Evolutionary conservation across 2,888 invertebrate species (phyloP), one percentile per base, ranked within the genome.

Genomic region (Ophion ventricosus): DNA sequence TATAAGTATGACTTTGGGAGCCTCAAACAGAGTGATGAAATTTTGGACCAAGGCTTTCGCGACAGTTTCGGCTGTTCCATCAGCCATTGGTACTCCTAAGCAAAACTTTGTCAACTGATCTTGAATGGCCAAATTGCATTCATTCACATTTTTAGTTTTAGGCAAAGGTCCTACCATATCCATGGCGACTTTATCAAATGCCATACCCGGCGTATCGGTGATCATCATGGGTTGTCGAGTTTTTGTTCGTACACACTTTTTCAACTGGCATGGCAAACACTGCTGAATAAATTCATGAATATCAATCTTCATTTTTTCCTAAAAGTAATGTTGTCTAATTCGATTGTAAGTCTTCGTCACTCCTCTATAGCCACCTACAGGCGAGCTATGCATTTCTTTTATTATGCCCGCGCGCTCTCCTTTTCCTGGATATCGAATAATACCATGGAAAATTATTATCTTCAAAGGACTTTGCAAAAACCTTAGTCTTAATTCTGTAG

Each of bases 261-360:
- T 81, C 29, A 81, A 54, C 25, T 81, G 75, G 4, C 75, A 75
- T 20, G 59, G 11, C 5, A 67, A 26, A 23, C 80, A 81, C 29
- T 69, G 74, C 7, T 81, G 59, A 29, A 81, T 75, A 35, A 70
- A 40, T 76, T 7, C 35, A 1, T 35, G 0, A 35, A 35, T 35
- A 35, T 35, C 35, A 8, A 35, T 35, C 4, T 5, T 35, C 35
- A 35, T 35, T 8, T 5, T 35, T 35, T 35, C 35, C 35, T 8
- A 35, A 35, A 35, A 35, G 26, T 70, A 82, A 61, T 70, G 35
- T 4, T 64, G 69, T 40, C 61, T 61, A 61, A 82, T 72, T 43
- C 77, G 14, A 25, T 82, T 82, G 35, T 59, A 57, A 20, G 82
- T 77, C 66, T 82, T 82, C 10, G 82, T 61, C 5, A 82, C 73